Evolutionary conservation across 2,797 vertebrate genomes (phyloP).

Genomic region (Varecia variegata): DNA sequence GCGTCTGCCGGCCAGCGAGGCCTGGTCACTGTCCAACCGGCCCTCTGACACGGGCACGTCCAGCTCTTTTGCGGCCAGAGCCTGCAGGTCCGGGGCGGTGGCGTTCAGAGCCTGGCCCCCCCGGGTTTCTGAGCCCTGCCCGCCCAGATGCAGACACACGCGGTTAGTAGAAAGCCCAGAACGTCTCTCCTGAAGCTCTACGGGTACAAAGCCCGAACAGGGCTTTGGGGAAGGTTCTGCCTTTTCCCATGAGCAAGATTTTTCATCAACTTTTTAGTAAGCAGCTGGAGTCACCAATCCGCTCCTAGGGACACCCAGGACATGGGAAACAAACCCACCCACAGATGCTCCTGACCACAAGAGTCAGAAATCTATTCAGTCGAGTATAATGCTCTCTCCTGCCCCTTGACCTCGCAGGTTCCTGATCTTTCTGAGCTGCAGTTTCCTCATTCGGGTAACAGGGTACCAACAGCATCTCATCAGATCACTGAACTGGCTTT

Average conservation of each 20-base stretch:
- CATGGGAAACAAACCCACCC: too few relatives aligned
- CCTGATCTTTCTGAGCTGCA: neutral
- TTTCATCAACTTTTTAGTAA: neutral
- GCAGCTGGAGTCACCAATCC: neutral
- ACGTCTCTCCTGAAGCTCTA: neutral
- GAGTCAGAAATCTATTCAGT: neutral
- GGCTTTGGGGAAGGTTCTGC: neutral
- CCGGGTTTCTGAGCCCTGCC: neutral
- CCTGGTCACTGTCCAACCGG: accelerated
- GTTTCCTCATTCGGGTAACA: neutral
- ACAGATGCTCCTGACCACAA: neutral
- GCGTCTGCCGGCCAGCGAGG: neutral
- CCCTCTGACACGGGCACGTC: neutral
- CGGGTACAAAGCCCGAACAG: too few relatives aligned
- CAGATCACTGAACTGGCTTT: neutral
- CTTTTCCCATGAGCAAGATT: neutral
- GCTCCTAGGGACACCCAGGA: neutral
- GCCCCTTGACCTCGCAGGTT: neutral
- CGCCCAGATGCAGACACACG: neutral
- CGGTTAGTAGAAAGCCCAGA: neutral
- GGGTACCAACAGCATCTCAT: neutral
- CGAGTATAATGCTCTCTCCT: neutral
- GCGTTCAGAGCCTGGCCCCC: accelerated
- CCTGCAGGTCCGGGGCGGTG: accelerated
- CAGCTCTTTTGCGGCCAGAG: neutral